phyloP scores from a whole-genome alignment of 2,888 invertebrate genomes.

The Oscheius myriophilus region DNA sequence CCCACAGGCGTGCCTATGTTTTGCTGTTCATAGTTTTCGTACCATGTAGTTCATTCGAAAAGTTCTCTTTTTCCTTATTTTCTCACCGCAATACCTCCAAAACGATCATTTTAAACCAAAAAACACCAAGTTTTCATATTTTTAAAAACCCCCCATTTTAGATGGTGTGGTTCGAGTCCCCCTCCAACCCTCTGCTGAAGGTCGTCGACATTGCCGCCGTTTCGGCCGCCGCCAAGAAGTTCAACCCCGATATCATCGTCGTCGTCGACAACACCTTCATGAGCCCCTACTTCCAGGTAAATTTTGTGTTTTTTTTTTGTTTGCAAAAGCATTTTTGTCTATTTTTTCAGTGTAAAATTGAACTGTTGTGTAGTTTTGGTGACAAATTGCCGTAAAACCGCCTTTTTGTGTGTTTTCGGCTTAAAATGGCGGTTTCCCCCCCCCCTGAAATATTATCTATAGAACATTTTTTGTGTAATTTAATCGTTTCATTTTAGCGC shows the following conservation, averaged over 20 bases:
- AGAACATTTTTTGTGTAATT: constrained; percentile 4
- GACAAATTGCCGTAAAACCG: no score
- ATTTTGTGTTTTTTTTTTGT: not conserved
- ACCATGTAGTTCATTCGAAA: not conserved
- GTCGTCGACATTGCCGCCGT: constrained; percentile 85
- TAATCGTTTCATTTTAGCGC: constrained; percentile 78
- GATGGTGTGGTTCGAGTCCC: constrained; percentile 90
- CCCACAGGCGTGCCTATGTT: not conserved
- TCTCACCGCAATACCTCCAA: no score
- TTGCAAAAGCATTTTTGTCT: no score
- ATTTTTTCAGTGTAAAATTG: no score
- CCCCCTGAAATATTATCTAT: no score
- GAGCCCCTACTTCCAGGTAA: constrained; percentile 67
- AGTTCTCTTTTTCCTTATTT: no score
- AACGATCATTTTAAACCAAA: no score
- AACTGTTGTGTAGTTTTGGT: no score
- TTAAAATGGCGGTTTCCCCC: no score
- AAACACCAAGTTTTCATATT: no score
- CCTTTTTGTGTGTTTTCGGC: no score
- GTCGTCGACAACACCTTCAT: constrained; percentile 91
- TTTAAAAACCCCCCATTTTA: constrained; percentile 53
- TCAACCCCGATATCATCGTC: constrained; percentile 74
- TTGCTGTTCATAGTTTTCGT: not conserved
- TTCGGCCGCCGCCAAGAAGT: constrained; percentile 72
- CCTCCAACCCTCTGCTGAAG: constrained; percentile 92